Conservation (phyloP, 2,888 invertebrate species). For the Melinaea menophilus region DNA sequence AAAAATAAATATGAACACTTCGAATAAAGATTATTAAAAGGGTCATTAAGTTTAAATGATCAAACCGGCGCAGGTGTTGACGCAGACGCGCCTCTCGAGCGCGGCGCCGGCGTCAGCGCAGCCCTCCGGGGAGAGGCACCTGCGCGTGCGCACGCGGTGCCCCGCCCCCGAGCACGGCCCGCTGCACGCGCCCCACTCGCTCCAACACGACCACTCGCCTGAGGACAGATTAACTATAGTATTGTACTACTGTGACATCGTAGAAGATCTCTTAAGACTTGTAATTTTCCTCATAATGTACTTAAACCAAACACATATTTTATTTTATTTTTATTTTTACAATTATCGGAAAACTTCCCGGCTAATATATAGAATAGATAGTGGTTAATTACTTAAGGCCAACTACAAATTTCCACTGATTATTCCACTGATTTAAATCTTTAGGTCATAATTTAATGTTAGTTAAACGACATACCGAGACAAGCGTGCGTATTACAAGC, state of each 20-base stretch:
- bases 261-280: no score
- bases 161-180: slow-evolving; percentile 83
- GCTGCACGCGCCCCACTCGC: slow-evolving; percentile 89
- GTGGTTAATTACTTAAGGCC: no score
- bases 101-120: slow-evolving; percentile 80
- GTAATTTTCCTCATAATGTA: no score
- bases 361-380: no score
- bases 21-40: no score
- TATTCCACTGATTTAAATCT: no score
- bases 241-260: no score
- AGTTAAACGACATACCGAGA: slow-evolving; percentile 57
- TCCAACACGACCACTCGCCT: slow-evolving; percentile 92
- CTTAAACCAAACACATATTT: no score
- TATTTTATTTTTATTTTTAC: no score
- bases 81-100: slow-evolving; percentile 82
- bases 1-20: no score
- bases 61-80: slow-evolving; percentile 80
- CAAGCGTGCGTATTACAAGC: slow-evolving; percentile 87
- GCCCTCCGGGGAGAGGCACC: slow-evolving; percentile 79
- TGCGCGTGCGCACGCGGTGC: slow-evolving; percentile 81
- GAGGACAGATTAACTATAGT: slow-evolving; percentile 2
- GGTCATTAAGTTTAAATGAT: not conserved
- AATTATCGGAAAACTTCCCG: no score
- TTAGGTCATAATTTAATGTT: not conserved
- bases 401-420: no score